A percentile compares a stretch with the other conserved stretches of the same genome.
phyloP scores from a whole-genome alignment of 2,888 invertebrate species.

The Eueremaeus valkanovi region DNA sequence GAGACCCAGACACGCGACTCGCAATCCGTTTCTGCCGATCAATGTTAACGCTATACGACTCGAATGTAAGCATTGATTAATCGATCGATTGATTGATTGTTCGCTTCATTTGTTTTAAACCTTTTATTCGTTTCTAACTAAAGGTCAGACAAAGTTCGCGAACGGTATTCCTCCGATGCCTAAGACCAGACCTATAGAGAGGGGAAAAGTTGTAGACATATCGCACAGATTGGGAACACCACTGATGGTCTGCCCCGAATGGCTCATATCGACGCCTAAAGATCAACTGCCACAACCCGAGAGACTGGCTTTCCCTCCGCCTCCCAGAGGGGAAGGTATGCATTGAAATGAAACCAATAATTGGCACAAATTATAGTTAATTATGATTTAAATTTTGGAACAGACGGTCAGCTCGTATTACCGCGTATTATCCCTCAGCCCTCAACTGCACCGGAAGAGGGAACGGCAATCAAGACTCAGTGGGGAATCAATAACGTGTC shows the following conservation, averaged over 20 bases:
- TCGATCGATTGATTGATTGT: background rate
- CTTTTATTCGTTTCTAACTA: slow-evolving; percentile 49
- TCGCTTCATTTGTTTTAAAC: slow-evolving; percentile 48
- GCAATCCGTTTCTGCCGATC: slow-evolving; percentile 69
- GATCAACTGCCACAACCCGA: slow-evolving; percentile 73
- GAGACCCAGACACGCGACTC: slow-evolving; percentile 75
- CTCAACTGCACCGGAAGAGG: background rate
- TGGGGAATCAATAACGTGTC: slow-evolving; percentile 52
- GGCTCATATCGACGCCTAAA: slow-evolving; percentile 69
- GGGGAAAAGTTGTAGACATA: slow-evolving; percentile 67
- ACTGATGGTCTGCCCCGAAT: slow-evolving; percentile 60
- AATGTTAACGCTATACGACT: slow-evolving; percentile 69
- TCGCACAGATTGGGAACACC: slow-evolving; percentile 67
- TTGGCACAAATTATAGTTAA: background rate
- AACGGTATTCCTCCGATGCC: slow-evolving; percentile 49
- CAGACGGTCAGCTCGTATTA: slow-evolving; percentile 63
- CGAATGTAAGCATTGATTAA: slow-evolving; percentile 62
- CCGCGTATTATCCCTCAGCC: background rate
- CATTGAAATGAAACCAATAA: background rate
- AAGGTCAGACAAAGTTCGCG: slow-evolving; percentile 57
- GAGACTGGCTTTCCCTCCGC: slow-evolving; percentile 80
- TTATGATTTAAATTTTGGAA: slow-evolving; percentile 43
- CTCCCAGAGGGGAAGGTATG: slow-evolving; percentile 76
- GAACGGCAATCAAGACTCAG: background rate
- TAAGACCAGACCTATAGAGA: slow-evolving; percentile 48